Base-by-base conservation (phyloP, 2,797 vertebrate genomes). In the Streptopelia turtur region DNA sequence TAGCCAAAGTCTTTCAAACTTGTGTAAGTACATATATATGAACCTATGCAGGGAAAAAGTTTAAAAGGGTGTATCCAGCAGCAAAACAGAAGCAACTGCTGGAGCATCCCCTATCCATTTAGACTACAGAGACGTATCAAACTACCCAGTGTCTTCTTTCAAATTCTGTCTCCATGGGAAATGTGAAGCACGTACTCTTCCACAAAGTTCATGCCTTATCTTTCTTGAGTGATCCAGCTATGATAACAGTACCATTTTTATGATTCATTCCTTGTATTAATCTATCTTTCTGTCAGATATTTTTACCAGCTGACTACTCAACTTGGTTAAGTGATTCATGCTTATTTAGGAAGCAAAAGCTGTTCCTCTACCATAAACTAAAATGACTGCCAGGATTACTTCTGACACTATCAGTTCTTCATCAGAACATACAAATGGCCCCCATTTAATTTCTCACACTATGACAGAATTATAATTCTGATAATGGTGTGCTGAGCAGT, bases 11-110 rank as follows among this genome's bases (percentile, higher is more conserved):
- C 41, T 49, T 41, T 25, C 35, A 52, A 87, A 41, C 31, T 39
- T 28, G 6, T 75, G 11, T 10, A 10, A 53, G 15, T 9, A 31
- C 9, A 6, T 45, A 60, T 45, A 17, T 47, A 55, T 6, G 8
- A 53, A 41, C 3, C 10, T 16, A 16, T 4, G 28, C 1, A 6
- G 0, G 1, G 27, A 49, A 35, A 12, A 52, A 23, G 5, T 6
- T 77, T 64, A 14, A n/a, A 53, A 76, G 5, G 6, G 35, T 27
- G 3, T 16, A 43, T 22, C 4, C 75, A 72, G 37, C 37, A 88
- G 25, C 27, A 50, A 83, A 88, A 45, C 24, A 70, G 49, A 47
- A 83, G 33, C 16, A 76, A 49, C 47, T 64, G 16, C 17, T 11
- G 27, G 17, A 35, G 31, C 10, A n/a, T n/a, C 57, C 72, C 35